Conservation (phyloP, 2,888 invertebrate genomes). For the Lithosia quadra region DNA sequence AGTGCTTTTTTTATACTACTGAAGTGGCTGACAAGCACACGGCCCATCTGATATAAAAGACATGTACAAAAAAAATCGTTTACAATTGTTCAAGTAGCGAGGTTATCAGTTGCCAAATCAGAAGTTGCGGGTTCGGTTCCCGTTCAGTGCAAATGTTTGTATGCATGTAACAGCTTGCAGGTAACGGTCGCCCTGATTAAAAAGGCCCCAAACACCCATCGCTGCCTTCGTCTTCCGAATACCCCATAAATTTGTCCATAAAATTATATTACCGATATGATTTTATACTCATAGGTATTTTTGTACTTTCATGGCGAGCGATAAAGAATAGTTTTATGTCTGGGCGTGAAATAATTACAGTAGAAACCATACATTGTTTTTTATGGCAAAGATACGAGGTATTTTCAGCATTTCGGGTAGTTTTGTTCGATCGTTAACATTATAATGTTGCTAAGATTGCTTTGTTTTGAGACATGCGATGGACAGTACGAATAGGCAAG, state of each 20-base stretch:
- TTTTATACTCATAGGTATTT: slow-evolving; percentile 6
- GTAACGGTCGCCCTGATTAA: too few relatives aligned
- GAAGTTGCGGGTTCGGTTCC: too few relatives aligned
- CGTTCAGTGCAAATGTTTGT: too few relatives aligned
- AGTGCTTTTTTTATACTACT: too few relatives aligned
- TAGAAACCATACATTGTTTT: slow-evolving; percentile 12
- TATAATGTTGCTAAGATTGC: slow-evolving; percentile 5
- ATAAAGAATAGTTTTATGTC: slow-evolving; percentile 17
- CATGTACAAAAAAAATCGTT: too few relatives aligned
- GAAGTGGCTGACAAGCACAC: too few relatives aligned
- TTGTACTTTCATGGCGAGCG: slow-evolving; percentile 14
- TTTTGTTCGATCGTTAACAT: neutral
- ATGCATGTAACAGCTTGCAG: too few relatives aligned
- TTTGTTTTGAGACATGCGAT: neutral
- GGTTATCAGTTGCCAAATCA: too few relatives aligned
- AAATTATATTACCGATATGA: slow-evolving; percentile 8
- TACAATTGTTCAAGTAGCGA: too few relatives aligned
- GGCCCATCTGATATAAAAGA: too few relatives aligned
- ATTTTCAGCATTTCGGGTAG: slow-evolving; percentile 5
- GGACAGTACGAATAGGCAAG: neutral
- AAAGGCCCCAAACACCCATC: too few relatives aligned
- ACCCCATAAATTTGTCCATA: neutral
- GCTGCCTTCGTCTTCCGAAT: neutral
- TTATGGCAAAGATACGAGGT: slow-evolving; percentile 9
- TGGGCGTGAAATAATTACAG: slow-evolving; percentile 22